These are phyloP conservation scores for Chrysopilus asiliformis DNA, from an alignment of 2,888 invertebrate genomes.

Conservation along the genomic window DNA sequence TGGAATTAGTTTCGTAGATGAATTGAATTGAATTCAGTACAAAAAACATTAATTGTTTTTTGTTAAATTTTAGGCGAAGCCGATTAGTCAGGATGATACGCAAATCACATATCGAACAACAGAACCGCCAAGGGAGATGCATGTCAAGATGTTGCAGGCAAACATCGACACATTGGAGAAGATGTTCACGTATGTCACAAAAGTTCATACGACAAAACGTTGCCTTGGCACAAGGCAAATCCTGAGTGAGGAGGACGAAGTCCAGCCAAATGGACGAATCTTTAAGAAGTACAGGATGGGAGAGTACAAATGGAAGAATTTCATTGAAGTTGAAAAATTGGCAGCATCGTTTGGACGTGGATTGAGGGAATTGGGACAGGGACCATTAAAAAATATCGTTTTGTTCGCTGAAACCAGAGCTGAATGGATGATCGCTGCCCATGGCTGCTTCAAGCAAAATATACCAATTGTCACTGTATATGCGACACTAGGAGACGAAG, in stretches of 20 bases:
- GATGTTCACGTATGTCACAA: slow-evolving; percentile 67
- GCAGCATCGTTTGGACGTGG: slow-evolving; percentile 73
- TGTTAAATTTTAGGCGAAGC: slow-evolving; percentile 46
- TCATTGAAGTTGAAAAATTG: slow-evolving; percentile 55
- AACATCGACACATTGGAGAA: slow-evolving; percentile 71
- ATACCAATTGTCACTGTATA: slow-evolving; percentile 95
- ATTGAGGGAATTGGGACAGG: slow-evolving; percentile 62
- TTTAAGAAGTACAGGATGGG: slow-evolving; percentile 97
- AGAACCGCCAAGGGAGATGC: slow-evolving; percentile 53
- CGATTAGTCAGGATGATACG: slow-evolving; percentile 48
- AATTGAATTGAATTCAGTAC: too few species aligned
- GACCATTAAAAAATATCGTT: slow-evolving; percentile 62
- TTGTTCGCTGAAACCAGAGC: slow-evolving; percentile 95
- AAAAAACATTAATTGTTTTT: slow-evolving; percentile 1
- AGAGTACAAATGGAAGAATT: slow-evolving; percentile 82
- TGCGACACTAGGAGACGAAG: slow-evolving; percentile 92
- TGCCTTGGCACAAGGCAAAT: slow-evolving; percentile 86
- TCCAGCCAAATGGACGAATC: slow-evolving; percentile 83
- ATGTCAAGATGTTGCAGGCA: slow-evolving; percentile 58
- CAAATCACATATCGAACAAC: slow-evolving; percentile 62
- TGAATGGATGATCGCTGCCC: slow-evolving; percentile 96
- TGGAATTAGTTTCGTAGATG: neutral
- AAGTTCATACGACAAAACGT: slow-evolving; percentile 54
- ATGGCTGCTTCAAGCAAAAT: slow-evolving; percentile 90
- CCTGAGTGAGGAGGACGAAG: slow-evolving; percentile 85